Percentiles rank a stretch among this genome's conserved stretches.
These are phyloP conservation scores for Macrocentrus cingulum DNA, from an alignment of 1,140 invertebrate genomes.

Conservation along the genomic window DNA sequence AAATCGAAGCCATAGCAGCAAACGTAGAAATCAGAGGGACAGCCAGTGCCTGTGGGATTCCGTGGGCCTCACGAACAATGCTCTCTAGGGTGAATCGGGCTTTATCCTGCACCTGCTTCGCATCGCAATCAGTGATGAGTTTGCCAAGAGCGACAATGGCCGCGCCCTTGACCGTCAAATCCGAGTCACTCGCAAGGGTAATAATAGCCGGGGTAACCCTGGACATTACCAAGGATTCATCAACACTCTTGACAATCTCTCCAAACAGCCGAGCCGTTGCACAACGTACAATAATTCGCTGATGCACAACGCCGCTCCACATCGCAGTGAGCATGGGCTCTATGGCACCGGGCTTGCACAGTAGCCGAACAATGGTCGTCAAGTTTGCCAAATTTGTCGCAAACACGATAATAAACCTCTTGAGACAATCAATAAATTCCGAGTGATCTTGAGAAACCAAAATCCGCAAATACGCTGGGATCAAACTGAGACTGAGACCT, in stretches of 20 bases:
- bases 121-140: conserved; percentile 64
- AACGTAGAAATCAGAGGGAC: conserved; percentile 59
- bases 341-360: conserved; percentile 60
- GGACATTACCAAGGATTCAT: conserved; percentile 62
- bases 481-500: conserved; percentile 38
- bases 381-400: conserved; percentile 57
- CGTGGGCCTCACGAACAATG: conserved; percentile 54
- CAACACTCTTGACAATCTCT: conserved; percentile 61
- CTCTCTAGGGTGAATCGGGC: conserved; percentile 72
- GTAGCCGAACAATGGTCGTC: conserved; percentile 61
- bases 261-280: conserved; percentile 66
- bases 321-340: conserved; percentile 67
- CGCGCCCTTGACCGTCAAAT: conserved; percentile 66
- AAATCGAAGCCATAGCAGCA: conserved; percentile 58
- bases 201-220: conserved; percentile 71
- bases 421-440: conserved; percentile 46
- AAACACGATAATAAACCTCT: conserved; percentile 47
- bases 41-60: conserved; percentile 49
- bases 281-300: conserved; percentile 63
- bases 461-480: conserved; percentile 48
- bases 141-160: conserved; percentile 68
- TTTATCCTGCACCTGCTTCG: conserved; percentile 68
- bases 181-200: conserved; percentile 70
- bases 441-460: conserved; percentile 44
- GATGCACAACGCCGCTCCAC: conserved; percentile 73